Percentiles rank a stretch among this genome's conserved stretches.
Evolutionary conservation across 2,797 vertebrate species (phyloP).

Genomic region (Tokudaia tokunoshimensis): DNA sequence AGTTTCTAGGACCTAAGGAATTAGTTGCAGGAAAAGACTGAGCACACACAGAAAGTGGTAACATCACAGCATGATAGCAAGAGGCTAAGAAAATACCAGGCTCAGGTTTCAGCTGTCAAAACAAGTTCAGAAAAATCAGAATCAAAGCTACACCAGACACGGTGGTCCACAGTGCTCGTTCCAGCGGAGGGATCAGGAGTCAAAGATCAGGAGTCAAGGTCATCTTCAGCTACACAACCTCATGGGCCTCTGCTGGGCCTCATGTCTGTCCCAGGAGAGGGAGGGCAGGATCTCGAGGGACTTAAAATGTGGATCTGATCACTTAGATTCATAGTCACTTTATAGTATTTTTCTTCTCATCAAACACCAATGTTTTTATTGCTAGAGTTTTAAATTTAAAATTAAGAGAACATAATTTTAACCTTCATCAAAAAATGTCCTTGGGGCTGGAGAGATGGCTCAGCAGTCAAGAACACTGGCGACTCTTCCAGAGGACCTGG

Average conservation of each 20-base stretch:
- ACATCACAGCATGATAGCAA: background rate
- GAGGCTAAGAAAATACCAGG: background rate
- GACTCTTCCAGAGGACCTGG: background rate
- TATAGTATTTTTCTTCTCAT: background rate
- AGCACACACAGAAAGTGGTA: background rate
- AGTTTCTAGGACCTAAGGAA: constrained; percentile 53
- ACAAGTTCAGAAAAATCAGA: constrained; percentile 9
- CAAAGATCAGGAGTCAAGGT: background rate
- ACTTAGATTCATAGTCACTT: background rate
- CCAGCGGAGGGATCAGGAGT: background rate
- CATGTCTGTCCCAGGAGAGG: background rate
- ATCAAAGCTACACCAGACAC: background rate
- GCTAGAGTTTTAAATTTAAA: constrained; percentile 46
- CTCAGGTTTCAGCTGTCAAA: background rate
- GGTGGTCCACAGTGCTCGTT: background rate
- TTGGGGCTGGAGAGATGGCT: background rate
- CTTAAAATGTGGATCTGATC: background rate
- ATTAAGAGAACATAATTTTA: constrained; percentile 56
- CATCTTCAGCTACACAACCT: background rate
- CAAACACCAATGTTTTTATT: constrained; percentile 43
- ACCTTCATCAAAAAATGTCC: constrained; percentile 16
- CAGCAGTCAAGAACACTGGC: background rate
- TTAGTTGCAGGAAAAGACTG: constrained; percentile 20
- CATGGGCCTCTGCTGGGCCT: background rate
- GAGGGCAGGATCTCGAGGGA: background rate